A percentile compares a stretch with the other conserved stretches of the same genome.
Conservation (phyloP, 2,797 vertebrate genomes). For the Bothrops alternatus region DNA sequence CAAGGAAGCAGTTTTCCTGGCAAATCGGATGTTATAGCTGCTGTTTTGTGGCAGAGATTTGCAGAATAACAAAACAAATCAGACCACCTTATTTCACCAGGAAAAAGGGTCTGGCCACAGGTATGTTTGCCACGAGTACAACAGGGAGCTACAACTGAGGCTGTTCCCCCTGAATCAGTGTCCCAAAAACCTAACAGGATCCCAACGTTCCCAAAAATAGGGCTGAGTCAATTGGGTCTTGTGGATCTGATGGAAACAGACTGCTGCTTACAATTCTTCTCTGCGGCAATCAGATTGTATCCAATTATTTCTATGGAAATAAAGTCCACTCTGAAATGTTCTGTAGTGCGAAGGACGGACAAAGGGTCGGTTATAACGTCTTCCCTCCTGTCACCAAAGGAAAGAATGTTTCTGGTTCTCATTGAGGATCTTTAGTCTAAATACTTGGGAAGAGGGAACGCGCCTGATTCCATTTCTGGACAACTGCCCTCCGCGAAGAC, state of each 20-base stretch:
- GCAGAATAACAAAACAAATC: neutral
- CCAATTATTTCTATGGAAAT: neutral
- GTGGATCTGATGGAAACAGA: neutral
- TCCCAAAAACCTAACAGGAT: neutral
- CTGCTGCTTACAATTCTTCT: neutral
- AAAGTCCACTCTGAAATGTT: neutral
- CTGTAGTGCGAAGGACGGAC: neutral
- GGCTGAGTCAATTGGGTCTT: too few relatives aligned
- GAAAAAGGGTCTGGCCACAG: neutral
- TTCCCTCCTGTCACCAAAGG: too few relatives aligned
- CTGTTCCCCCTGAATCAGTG: neutral
- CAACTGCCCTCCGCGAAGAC: neutral
- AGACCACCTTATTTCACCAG: neutral
- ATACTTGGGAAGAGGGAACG: neutral
- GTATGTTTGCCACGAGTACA: neutral
- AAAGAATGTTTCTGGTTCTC: neutral
- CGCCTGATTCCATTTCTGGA: neutral
- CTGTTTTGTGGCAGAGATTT: neutral
- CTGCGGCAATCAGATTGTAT: neutral
- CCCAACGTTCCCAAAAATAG: fast-evolving
- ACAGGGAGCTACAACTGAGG: neutral
- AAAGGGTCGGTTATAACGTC: neutral
- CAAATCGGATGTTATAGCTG: neutral
- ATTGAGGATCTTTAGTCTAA: neutral
- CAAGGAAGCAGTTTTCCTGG: neutral